Evolutionary conservation across 1,140 invertebrate species (phyloP), one percentile per base, ranked within the genome.

Genomic region (Bombus confusus): DNA sequence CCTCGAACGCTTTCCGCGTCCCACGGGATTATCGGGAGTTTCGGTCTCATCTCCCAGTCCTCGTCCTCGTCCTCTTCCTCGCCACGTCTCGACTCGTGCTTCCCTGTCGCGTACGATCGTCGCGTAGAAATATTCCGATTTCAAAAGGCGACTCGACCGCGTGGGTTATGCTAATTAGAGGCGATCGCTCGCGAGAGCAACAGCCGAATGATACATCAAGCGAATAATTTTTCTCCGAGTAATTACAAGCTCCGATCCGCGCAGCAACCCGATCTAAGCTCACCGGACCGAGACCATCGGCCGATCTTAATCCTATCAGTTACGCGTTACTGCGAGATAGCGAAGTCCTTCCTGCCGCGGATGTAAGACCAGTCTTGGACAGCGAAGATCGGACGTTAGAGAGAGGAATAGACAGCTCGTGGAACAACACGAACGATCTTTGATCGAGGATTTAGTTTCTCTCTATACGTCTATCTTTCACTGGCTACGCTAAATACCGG

Each of bases 291-390:
- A 76, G 85, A 86, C 80, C 85, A 76, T 86, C 84, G 80, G 22
- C 22, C 37, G 85, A 86, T 86, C 81, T 86, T 86, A 86, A 86
- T 86, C 85, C 85, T 84, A 86, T 86, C 81, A 34, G 81, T 86
- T 86, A 86, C 85, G 81, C 80, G 74, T 57, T 41, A 78, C 78
- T 69, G 73, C 81, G 68, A 83, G 66, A 75, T 34, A 68, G 57
- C 74, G 2, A 57, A 75, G 71, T 57, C 68, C 52, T 83, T 68
- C 66, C 31, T 57, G 2, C 1, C 31, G n/a, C 5, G 57, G 39
- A 31, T 79, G 37, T n/a, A 34, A 34, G 41, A 39, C 34, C 28
- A 15, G 37, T 31, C 57, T 62, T 12, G 9, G n/a, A 25, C 43
- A 34, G 15, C 12, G 9, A 31, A 13, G 47, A 28, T 31, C 47